Percentiles rank a stretch among this genome's conserved stretches.
Evolutionary conservation across 30 jellyfish, hydroid and myxozoan species (phyloP).

Genomic region (Chironex yamaguchii): DNA sequence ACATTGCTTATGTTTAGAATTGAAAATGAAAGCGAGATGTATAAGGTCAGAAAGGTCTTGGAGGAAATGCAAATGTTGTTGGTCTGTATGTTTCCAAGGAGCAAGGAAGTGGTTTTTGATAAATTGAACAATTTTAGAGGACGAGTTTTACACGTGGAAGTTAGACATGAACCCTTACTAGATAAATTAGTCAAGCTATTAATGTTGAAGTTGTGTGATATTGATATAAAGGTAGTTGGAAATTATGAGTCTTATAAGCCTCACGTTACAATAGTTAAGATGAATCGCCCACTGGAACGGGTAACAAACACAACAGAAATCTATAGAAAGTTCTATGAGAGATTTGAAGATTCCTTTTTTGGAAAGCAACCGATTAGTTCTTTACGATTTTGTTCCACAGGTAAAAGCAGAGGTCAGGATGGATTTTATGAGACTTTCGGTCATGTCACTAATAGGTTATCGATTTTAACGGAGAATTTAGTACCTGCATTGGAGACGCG

Average conservation of each 20-base stretch:
- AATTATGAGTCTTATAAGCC: constrained; percentile 85
- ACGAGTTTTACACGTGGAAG: constrained; percentile 83
- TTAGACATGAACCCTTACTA: constrained; percentile 44
- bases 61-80: constrained; percentile 66
- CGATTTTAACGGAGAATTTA: background rate
- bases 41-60: constrained; percentile 64
- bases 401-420: constrained; percentile 79
- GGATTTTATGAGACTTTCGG: constrained; percentile 77
- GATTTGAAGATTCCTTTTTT: constrained; percentile 29
- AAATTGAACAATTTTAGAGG: constrained; percentile 80
- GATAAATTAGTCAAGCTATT: constrained; percentile 69
- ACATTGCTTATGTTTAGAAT: constrained; percentile 89
- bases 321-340: constrained; percentile 64
- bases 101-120: constrained; percentile 24
- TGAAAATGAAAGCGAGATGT: constrained; percentile 76
- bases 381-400: constrained; percentile 81
- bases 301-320: constrained; percentile 25
- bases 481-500: background rate
- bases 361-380: constrained; percentile 79
- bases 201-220: constrained; percentile 79
- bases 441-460: background rate
- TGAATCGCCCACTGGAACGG: constrained; percentile 83
- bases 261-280: constrained; percentile 85
- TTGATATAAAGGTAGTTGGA: constrained; percentile 82
- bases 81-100: constrained; percentile 85